Evolutionary conservation across 2,113 vertebrate genomes (phyloP).

Genomic region (Brachionichthys hirsutus): DNA sequence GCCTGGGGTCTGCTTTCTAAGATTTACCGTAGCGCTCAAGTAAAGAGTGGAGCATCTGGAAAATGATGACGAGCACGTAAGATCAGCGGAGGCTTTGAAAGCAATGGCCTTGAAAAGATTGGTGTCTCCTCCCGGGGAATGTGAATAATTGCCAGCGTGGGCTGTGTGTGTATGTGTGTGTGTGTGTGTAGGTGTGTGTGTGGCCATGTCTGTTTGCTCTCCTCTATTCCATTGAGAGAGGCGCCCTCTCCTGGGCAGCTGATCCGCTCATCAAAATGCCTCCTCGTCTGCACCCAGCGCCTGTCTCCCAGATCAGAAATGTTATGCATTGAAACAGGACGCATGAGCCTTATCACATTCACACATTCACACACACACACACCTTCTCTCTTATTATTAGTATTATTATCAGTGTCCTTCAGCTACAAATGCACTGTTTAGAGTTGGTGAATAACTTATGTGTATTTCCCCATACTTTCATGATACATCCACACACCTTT

Average conservation of each 20-base stretch:
- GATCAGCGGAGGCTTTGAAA: conserved; percentile 20
- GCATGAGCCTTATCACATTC: conserved; percentile 34
- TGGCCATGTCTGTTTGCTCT: conserved; percentile 3
- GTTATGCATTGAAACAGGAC: conserved; percentile 13
- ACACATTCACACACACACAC: conserved; percentile 12
- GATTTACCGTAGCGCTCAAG: neutral
- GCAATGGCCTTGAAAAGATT: conserved; percentile 6
- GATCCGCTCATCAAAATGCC: neutral
- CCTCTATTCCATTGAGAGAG: conserved; percentile 3
- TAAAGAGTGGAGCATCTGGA: neutral
- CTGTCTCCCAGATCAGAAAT: conserved; percentile 13
- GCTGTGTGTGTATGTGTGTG: neutral
- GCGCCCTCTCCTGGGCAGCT: conserved; percentile 65
- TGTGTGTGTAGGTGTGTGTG: conserved; percentile 1
- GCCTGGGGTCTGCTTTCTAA: neutral
- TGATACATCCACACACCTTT: too few relatives aligned
- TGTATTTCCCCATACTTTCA: conserved; percentile 56
- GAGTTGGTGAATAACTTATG: conserved; percentile 59
- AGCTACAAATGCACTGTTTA: conserved; percentile 51
- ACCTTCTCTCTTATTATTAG: too few relatives aligned
- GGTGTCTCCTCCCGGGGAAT: conserved; percentile 21
- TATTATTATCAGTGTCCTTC: conserved; percentile 43
- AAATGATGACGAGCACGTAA: conserved; percentile 25
- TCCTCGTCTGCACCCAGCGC: neutral
- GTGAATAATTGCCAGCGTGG: conserved; percentile 11